A percentile compares a stretch with the other conserved stretches of the same genome.
Evolutionary conservation across 2,797 vertebrate species (phyloP).

Genomic region (Lepilemur ruficaudatus): DNA sequence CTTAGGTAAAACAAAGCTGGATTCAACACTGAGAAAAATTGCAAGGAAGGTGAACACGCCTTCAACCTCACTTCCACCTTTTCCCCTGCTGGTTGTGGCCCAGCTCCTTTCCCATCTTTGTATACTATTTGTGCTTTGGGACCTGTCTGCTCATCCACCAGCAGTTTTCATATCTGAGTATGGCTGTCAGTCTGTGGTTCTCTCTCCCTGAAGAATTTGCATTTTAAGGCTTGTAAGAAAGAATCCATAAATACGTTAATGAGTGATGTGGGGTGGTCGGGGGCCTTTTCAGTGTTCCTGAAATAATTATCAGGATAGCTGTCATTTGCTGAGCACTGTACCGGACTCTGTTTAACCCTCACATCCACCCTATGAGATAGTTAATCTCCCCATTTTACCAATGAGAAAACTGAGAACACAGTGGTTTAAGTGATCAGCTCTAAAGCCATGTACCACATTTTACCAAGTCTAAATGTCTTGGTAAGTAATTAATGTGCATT

Average conservation of each 20-base stretch:
- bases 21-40: not conserved
- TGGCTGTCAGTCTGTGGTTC: not conserved
- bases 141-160: not conserved
- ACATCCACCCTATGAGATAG: not conserved
- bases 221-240: not conserved
- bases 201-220: not conserved
- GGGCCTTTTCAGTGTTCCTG: not conserved
- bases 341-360: not conserved
- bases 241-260: not conserved
- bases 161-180: not conserved
- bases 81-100: not conserved
- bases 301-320: not conserved
- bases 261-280: not conserved
- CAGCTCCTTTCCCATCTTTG: not conserved
- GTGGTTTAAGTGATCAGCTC: not conserved
- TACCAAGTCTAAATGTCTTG: not conserved
- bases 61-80: accelerated
- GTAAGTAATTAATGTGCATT: not conserved
- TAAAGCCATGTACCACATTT: not conserved
- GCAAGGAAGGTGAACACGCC: accelerated
- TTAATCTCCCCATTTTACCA: not conserved
- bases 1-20: not conserved
- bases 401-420: not conserved
- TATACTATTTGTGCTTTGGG: not conserved
- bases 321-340: not conserved